phyloP scores from a whole-genome alignment of 2,797 vertebrate genomes.

The Nyctibius grandis region DNA sequence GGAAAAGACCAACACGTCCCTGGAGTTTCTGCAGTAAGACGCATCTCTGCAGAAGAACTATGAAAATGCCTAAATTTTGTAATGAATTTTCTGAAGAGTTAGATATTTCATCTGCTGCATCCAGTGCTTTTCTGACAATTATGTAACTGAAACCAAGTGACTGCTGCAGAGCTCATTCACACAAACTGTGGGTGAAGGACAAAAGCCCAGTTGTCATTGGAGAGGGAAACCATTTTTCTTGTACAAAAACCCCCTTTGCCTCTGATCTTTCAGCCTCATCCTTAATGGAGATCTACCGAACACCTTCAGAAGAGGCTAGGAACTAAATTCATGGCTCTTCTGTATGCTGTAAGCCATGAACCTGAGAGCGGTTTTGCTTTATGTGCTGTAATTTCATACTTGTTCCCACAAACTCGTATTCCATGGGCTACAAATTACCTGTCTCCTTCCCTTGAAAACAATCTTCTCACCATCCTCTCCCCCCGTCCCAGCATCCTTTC shows the following conservation, averaged over 20 bases:
- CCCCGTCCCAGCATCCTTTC: background rate
- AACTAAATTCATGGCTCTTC: background rate
- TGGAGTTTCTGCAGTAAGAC: background rate
- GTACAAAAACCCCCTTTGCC: background rate
- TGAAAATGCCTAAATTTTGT: background rate
- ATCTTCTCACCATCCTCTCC: background rate
- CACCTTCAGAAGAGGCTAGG: background rate
- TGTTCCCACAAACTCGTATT: background rate
- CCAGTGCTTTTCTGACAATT: background rate
- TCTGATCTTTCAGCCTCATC: background rate
- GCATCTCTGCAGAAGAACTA: background rate
- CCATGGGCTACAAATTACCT: background rate
- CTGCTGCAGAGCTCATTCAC: background rate
- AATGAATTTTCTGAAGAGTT: background rate
- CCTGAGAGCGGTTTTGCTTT: background rate
- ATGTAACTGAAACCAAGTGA: background rate
- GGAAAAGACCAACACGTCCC: background rate
- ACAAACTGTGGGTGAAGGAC: background rate
- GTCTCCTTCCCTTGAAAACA: background rate
- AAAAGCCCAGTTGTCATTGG: background rate
- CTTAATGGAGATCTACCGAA: background rate
- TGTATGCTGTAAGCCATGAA: background rate
- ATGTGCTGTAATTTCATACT: background rate
- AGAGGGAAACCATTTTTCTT: background rate
- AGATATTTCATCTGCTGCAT: background rate